These are phyloP conservation scores for Muscina levida DNA, from an alignment of 2,888 invertebrate species.

Conservation along the genomic window DNA sequence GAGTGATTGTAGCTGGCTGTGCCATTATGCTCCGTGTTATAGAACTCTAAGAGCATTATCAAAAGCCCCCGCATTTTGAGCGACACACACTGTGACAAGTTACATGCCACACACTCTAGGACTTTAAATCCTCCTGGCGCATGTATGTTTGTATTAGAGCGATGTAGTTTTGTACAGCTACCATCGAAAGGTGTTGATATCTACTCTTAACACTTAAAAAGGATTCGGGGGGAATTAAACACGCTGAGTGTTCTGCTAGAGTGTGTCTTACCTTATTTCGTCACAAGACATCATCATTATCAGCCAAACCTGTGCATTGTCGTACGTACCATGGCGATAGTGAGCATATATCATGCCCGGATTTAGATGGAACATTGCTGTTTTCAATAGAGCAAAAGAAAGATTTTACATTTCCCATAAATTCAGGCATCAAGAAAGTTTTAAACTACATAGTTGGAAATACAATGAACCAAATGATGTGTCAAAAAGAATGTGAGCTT, in stretches of 20 bases:
- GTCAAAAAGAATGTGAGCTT: not conserved
- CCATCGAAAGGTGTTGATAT: slow-evolving; percentile 33
- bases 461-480: not conserved
- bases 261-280: not conserved
- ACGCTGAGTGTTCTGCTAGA: not conserved
- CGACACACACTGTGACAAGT: slow-evolving; percentile 17
- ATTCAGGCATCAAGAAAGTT: not conserved
- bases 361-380: not conserved
- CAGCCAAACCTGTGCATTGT: not conserved
- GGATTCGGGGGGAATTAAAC: slow-evolving; percentile 32
- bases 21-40: not conserved
- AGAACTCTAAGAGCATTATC: slow-evolving; percentile 27
- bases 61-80: slow-evolving; percentile 27
- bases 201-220: slow-evolving; percentile 24
- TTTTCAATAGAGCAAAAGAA: not conserved
- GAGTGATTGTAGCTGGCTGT: slow-evolving; percentile 8
- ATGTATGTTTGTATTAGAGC: not conserved
- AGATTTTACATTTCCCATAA: not conserved
- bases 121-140: not conserved
- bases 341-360: not conserved
- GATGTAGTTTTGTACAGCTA: not conserved
- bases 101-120: slow-evolving; percentile 15
- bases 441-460: not conserved
- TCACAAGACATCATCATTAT: not conserved
- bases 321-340: not conserved